Percentiles rank a stretch among this genome's conserved stretches.
phyloP scores from a whole-genome alignment of 1,140 invertebrate genomes.

The Gonatopus flavifemur region DNA sequence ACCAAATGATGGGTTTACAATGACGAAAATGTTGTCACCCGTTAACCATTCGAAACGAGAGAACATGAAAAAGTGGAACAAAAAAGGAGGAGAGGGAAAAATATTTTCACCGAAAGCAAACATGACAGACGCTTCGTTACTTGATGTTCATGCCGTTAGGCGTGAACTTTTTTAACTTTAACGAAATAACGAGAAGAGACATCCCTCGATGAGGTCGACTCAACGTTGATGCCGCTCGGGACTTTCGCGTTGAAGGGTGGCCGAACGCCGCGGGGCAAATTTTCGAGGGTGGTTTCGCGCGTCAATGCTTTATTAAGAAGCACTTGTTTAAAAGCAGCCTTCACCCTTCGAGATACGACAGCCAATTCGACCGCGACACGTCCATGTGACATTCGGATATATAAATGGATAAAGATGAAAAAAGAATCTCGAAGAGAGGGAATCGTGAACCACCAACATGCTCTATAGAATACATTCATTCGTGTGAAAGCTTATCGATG shows the following conservation, averaged over 20 bases:
- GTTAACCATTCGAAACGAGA: too few relatives aligned
- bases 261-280: conserved; percentile 26
- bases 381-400: conserved; percentile 39
- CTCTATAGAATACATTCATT: too few relatives aligned
- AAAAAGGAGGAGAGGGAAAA: too few relatives aligned
- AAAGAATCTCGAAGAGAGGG: neutral
- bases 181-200: conserved; percentile 32
- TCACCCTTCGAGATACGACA: conserved; percentile 47
- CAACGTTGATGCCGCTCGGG: neutral
- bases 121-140: too few relatives aligned
- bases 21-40: too few relatives aligned
- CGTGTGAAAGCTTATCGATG: too few relatives aligned
- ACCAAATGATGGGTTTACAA: too few relatives aligned
- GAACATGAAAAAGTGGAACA: too few relatives aligned
- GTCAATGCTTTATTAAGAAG: too few relatives aligned
- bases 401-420: conserved; percentile 44
- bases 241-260: conserved; percentile 14
- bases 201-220: conserved; percentile 15
- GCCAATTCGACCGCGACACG: conserved; percentile 50
- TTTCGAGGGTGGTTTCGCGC: conserved; percentile 38
- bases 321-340: too few relatives aligned
- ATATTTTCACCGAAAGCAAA: too few relatives aligned
- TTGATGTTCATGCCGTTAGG: conserved; percentile 1
- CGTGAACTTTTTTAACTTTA: conserved; percentile 24
- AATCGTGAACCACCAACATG: conserved; percentile 13